These are phyloP conservation scores for Homarus gammarus DNA, from an alignment of 2,888 invertebrate species.

Conservation along the genomic window DNA sequence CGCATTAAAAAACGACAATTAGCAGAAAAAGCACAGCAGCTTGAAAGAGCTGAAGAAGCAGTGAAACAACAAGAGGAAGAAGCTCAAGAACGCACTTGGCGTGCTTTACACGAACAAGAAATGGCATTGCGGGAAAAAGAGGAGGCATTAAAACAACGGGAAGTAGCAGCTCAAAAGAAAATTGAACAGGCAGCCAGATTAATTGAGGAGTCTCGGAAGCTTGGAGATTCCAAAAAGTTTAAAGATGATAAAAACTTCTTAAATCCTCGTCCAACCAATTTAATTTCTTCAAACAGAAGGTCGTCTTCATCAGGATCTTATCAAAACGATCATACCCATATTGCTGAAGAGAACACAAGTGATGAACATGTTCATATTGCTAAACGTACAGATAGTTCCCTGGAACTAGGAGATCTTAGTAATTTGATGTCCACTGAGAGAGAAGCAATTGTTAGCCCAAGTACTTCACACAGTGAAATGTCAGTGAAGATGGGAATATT, in stretches of 20 bases:
- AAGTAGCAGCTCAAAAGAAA: constrained; percentile 60
- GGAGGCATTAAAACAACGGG: constrained; percentile 55
- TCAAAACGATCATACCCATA: neutral
- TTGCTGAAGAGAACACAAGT: neutral
- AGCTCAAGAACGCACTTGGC: constrained; percentile 62
- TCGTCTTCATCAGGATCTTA: neutral
- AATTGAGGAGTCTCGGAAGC: constrained; percentile 53
- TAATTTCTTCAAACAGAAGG: neutral
- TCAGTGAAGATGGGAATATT: neutral
- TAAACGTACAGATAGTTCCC: constrained; percentile 9
- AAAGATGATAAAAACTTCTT: constrained; percentile 30
- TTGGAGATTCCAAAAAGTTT: constrained; percentile 36
- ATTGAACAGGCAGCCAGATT: constrained; percentile 51
- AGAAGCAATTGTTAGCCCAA: neutral
- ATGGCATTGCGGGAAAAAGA: constrained; percentile 48
- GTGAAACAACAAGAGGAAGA: constrained; percentile 67
- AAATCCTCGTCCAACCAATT: neutral
- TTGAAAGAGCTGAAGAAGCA: constrained; percentile 53
- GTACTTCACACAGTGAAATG: constrained; percentile 1
- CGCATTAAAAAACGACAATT: constrained; percentile 48
- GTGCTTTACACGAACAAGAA: constrained; percentile 63
- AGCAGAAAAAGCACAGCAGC: constrained; percentile 40
- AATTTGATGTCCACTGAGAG: neutral
- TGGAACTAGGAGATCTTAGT: neutral
- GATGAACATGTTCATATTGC: neutral